A percentile compares a stretch with the other conserved stretches of the same genome.
These are phyloP conservation scores for Helleia helle DNA, from an alignment of 2,888 invertebrate species.

Conservation along the genomic window DNA sequence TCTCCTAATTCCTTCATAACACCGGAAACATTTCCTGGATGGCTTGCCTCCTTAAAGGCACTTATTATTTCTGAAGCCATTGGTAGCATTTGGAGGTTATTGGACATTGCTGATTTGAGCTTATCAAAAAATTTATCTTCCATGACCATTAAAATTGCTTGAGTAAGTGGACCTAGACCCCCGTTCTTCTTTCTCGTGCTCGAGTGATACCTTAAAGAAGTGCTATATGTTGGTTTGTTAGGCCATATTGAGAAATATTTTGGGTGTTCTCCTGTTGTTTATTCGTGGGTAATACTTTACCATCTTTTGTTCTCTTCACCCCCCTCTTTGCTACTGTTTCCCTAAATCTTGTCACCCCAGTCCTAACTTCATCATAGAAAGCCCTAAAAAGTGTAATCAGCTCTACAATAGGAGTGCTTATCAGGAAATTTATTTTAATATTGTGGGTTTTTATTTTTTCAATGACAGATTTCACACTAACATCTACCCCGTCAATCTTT, in stretches of 20 bases:
- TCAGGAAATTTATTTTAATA: neutral
- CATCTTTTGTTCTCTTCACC: conserved; percentile 3
- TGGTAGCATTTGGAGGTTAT: conserved; percentile 26
- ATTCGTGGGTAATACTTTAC: neutral
- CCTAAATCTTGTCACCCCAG: conserved; percentile 20
- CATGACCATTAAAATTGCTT: conserved; percentile 18
- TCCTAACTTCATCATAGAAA: conserved; percentile 21
- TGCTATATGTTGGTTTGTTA: conserved; percentile 16
- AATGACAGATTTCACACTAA: conserved; percentile 12
- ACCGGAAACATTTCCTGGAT: conserved; percentile 21
- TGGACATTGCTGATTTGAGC: conserved; percentile 12
- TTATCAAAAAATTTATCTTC: conserved; percentile 21
- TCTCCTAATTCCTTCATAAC: conserved; percentile 25
- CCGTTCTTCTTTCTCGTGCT: conserved; percentile 21
- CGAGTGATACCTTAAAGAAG: conserved; percentile 16
- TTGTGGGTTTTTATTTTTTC: conserved; percentile 6
- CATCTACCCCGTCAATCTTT: conserved; percentile 1
- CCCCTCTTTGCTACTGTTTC: conserved; percentile 15
- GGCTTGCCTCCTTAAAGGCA: conserved; percentile 17
- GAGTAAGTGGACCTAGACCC: conserved; percentile 20
- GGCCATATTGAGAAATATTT: conserved; percentile 16
- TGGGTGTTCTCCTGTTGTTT: conserved; percentile 14
- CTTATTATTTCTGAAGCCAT: conserved; percentile 21
- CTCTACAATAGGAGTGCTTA: conserved; percentile 3
- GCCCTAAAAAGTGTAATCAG: conserved; percentile 11